Conservation (phyloP, 1,140 invertebrate genomes). For the Rhynchophorus ferrugineus region DNA sequence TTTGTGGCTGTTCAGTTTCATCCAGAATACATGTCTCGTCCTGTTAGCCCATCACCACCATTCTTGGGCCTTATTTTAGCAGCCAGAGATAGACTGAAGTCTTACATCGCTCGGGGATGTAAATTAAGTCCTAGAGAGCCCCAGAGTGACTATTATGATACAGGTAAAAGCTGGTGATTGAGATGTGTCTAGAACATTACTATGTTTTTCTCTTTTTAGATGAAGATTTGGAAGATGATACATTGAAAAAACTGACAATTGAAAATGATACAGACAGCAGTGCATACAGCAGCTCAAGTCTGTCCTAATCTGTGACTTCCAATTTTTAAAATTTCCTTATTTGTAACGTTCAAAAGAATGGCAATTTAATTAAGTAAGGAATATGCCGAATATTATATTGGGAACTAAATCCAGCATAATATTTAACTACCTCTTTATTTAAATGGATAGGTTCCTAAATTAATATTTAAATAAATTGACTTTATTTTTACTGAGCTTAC, state of each 20-base stretch:
- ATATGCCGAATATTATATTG: too few relatives aligned
- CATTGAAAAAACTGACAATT: neutral
- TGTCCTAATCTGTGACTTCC: neutral
- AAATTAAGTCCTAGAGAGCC: conserved; percentile 31
- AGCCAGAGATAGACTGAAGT: conserved; percentile 65
- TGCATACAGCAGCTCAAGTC: neutral
- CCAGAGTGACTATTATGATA: conserved; percentile 33
- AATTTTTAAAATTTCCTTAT: neutral
- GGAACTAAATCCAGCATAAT: too few relatives aligned
- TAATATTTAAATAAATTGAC: too few relatives aligned
- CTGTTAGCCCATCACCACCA: conserved; percentile 87
- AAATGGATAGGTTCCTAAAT: too few relatives aligned
- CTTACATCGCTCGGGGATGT: conserved; percentile 63
- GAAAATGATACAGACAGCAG: conserved; percentile 1
- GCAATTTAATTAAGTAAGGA: too few relatives aligned
- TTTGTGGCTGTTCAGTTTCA: conserved; percentile 97
- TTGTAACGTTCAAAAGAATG: too few relatives aligned
- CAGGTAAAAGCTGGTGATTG: conserved; percentile 18
- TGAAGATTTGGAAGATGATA: neutral
- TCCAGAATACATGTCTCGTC: conserved; percentile 93
- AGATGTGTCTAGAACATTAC: neutral
- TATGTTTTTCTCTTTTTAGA: neutral
- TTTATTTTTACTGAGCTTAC: too few relatives aligned
- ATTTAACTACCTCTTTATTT: too few relatives aligned
- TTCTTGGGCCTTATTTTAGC: conserved; percentile 92